phyloP scores from a whole-genome alignment of 35 echinoderm and acorn worm genomes.

The Heliocidaris tuberculata region DNA sequence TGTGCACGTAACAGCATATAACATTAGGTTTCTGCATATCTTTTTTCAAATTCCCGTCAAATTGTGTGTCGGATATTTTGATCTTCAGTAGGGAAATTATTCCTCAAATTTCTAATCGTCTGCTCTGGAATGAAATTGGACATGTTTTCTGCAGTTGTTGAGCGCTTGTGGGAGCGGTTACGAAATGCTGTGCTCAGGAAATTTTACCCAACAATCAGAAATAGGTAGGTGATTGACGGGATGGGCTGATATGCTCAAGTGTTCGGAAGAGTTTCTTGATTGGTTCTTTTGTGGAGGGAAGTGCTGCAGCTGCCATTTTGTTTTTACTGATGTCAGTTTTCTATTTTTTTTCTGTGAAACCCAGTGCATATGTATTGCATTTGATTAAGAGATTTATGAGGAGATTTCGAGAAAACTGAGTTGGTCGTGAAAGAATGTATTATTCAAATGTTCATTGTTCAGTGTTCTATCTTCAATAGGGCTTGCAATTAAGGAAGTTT shows the following conservation, averaged over 20 bases:
- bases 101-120: background rate
- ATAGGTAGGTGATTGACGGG: background rate
- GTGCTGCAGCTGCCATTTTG: too few relatives aligned
- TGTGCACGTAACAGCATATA: background rate
- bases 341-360: too few relatives aligned
- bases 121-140: background rate
- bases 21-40: background rate
- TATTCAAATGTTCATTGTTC: background rate
- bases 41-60: background rate
- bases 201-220: background rate
- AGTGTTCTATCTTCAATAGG: background rate
- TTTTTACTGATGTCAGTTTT: too few relatives aligned
- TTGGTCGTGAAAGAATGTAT: too few relatives aligned
- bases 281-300: too few relatives aligned
- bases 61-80: background rate
- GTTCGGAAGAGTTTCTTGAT: background rate
- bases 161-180: background rate
- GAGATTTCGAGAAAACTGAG: too few relatives aligned
- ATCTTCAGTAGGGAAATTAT: too few relatives aligned
- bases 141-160: background rate
- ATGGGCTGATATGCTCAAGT: background rate
- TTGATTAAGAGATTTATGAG: too few relatives aligned
- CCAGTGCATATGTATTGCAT: too few relatives aligned
- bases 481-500: too few relatives aligned
- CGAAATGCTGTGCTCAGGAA: background rate